phyloP scores from a whole-genome alignment of 37 sponge, comb jelly and placozoan genomes.

The Spongilla lacustris region DNA sequence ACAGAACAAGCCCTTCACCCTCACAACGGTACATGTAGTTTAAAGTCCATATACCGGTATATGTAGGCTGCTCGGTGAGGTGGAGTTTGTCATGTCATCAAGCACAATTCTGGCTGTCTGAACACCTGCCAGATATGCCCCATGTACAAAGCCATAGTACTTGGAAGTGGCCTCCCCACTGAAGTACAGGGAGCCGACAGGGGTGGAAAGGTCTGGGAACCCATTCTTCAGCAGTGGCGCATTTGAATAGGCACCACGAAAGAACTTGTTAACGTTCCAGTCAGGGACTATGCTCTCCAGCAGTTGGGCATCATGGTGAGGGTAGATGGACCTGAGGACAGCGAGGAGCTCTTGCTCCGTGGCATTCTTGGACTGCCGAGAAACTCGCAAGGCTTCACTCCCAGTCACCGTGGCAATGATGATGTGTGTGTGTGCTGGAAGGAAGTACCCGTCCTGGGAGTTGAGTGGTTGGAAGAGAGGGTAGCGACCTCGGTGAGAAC shows the following conservation, averaged over 20 bases:
- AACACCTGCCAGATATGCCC: slow-evolving; percentile 63
- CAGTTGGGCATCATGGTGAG: slow-evolving; percentile 7
- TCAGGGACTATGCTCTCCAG: slow-evolving; percentile 33
- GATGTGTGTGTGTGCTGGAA: slow-evolving; percentile 23
- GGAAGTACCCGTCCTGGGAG: neutral
- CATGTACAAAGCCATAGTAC: slow-evolving; percentile 64
- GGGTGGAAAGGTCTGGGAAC: neutral
- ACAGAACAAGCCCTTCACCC: too few relatives aligned
- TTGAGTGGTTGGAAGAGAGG: slow-evolving; percentile 26
- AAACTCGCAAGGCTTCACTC: slow-evolving; percentile 18
- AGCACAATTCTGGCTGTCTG: slow-evolving; percentile 17
- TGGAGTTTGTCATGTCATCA: neutral
- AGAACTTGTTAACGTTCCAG: slow-evolving; percentile 60
- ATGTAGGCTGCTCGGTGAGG: neutral
- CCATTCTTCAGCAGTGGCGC: neutral
- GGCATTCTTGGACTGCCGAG: slow-evolving; percentile 10
- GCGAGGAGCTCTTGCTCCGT: slow-evolving; percentile 42
- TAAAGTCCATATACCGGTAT: neutral
- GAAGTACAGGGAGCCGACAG: slow-evolving; percentile 59
- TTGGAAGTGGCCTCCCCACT: slow-evolving; percentile 63
- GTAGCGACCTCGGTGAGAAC: slow-evolving; percentile 31
- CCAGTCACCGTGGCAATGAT: slow-evolving; percentile 41
- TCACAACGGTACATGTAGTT: neutral
- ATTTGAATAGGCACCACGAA: slow-evolving; percentile 49
- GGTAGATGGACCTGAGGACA: slow-evolving; percentile 57